Base-by-base conservation (phyloP, 2,113 vertebrate species). In the Garra rufa region DNA sequence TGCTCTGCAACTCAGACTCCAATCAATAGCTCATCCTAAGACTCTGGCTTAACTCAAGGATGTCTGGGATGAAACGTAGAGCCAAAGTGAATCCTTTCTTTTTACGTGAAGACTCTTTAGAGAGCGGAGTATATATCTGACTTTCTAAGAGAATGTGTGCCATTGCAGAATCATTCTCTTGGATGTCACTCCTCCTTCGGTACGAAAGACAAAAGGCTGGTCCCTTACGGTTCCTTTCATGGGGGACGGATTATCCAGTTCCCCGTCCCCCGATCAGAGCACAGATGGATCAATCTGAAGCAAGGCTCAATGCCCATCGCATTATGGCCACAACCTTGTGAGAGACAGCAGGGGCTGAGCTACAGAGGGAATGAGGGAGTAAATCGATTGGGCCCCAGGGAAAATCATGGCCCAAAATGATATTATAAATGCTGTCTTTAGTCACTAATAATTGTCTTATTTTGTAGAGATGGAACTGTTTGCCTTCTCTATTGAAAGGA, bases 141-240 rank as follows among this genome's bases (percentile, higher is more conserved):
- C 48, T 80, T 69, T 57, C 15, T 34, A 71, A 24, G 82, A 76
- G 76, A 74, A 81, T 41, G 30, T 43, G 50, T 50, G 57, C 26
- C 59, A 28, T 13, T 67, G 17, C 41, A 9, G 48, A 19, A 55
- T 55, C 19, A 1, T 76, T 38, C 48, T 76, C 41, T 52, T 86
- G 87, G 87, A 74, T 91, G 90, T 91, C 90, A 91, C 55, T 90
- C 80, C 83, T 81, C 80, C n/a, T 38, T 76, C 1, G 3, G 5
- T 76, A 46, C 90, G 86, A 90, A 86, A 88, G 88, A 89, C 86
- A 87, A 91, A 88, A 69, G 76, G 82, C 87, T 88, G 81, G 71
- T 82, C 65, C 63, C 70, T 92, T 92, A 92, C 67, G 85, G 77
- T 77, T 90, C 86, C 90, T 92, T 90, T 92, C 83, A 84, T 83